Percentiles rank a stretch among this genome's conserved stretches.
Evolutionary conservation across 2,888 invertebrate species (phyloP).

Genomic region (Cerastoderma edule): DNA sequence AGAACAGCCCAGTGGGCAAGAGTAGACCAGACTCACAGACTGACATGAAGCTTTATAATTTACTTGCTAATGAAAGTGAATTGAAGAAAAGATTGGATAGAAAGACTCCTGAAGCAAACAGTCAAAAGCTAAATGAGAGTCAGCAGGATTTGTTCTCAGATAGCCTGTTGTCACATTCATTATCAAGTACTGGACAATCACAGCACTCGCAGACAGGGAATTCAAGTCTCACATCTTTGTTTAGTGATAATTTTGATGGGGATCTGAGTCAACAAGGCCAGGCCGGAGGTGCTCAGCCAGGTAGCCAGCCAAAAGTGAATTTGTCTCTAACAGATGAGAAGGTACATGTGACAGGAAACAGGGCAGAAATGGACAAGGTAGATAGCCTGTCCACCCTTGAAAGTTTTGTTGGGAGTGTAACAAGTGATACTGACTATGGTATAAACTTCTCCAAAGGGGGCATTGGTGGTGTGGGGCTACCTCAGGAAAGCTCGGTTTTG

Average conservation of each 20-base stretch:
- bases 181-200: not conserved
- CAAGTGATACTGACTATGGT: constrained; percentile 52
- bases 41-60: constrained; percentile 37
- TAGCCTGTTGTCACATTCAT: constrained; percentile 30
- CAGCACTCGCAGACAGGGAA: constrained; percentile 3
- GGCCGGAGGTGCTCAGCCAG: not conserved
- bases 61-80: constrained; percentile 29
- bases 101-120: not conserved
- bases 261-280: constrained; percentile 6
- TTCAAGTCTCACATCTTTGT: constrained; percentile 43
- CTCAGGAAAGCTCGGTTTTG: not conserved
- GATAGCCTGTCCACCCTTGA: constrained; percentile 50
- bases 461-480: not conserved
- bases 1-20: constrained; percentile 21
- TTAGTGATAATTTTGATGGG: constrained; percentile 34
- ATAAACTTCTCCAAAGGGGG: constrained; percentile 49
- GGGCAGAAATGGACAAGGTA: not conserved
- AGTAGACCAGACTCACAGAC: not conserved
- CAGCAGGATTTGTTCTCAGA: constrained; percentile 66
- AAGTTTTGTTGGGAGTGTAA: constrained; percentile 59
- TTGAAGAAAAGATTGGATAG: not conserved
- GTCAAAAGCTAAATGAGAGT: constrained; percentile 53
- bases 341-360: not conserved
- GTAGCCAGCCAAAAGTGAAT: not conserved
- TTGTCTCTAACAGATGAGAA: not conserved